Percentiles rank a stretch among this genome's conserved stretches.
phyloP scores from a whole-genome alignment of 2,113 vertebrate genomes.

The Meriones unguiculatus region DNA sequence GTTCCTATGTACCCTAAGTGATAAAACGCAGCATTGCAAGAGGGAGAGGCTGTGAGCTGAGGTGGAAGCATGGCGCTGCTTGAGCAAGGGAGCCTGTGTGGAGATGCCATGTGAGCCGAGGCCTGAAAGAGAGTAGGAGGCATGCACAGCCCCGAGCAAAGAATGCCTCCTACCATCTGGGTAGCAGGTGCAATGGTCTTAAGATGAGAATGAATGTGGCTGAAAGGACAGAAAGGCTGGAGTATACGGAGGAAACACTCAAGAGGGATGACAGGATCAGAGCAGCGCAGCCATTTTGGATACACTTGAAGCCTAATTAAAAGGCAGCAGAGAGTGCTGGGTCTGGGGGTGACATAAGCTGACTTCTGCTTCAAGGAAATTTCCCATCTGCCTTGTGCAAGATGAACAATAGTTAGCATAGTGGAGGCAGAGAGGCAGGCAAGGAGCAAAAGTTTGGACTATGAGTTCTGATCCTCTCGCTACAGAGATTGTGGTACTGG shows the following conservation, averaged over 20 bases:
- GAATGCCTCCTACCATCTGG: no score
- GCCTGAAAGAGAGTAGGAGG: background rate
- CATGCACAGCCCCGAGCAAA: background rate
- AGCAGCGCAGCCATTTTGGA: background rate
- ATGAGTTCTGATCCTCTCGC: background rate
- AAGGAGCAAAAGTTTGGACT: background rate
- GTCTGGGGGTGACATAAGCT: background rate
- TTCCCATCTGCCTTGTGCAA: background rate
- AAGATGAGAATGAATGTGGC: background rate
- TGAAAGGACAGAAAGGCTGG: background rate
- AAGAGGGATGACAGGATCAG: background rate
- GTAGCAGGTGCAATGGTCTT: background rate
- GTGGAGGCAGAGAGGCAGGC: background rate
- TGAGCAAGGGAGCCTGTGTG: background rate
- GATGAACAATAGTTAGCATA: background rate
- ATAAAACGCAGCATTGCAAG: background rate
- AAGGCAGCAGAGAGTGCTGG: background rate
- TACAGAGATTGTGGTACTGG: background rate
- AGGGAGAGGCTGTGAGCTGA: background rate
- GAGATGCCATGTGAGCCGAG: background rate
- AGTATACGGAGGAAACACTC: background rate
- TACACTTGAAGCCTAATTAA: background rate
- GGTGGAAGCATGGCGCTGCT: background rate
- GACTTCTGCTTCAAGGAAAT: slow-evolving; percentile 29
- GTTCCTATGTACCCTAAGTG: background rate